phyloP scores from a whole-genome alignment of 2,113 vertebrate genomes.

The Gadus chalcogrammus region DNA sequence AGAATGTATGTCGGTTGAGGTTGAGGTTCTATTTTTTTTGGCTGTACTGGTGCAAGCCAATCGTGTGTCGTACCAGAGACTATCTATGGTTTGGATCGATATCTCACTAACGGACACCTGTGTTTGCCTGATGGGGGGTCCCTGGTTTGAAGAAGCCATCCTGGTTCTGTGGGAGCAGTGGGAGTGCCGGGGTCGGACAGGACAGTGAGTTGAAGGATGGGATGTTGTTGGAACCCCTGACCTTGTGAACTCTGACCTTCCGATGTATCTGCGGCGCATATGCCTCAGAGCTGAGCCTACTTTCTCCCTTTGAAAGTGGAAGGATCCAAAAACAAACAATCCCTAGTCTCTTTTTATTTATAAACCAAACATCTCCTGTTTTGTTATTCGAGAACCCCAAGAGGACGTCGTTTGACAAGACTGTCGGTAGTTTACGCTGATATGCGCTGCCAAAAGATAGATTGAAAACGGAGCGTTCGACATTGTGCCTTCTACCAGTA shows the following conservation, averaged over 20 bases:
- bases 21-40: too few relatives aligned
- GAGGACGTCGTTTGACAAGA: background rate
- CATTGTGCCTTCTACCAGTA: slow-evolving; percentile 10
- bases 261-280: slow-evolving; percentile 48
- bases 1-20: too few relatives aligned
- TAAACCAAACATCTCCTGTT: slow-evolving; percentile 11
- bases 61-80: too few relatives aligned
- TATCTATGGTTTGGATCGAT: background rate
- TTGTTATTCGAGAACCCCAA: slow-evolving; percentile 15
- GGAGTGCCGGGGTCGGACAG: slow-evolving; percentile 15
- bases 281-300: slow-evolving; percentile 52
- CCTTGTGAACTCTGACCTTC: slow-evolving; percentile 57
- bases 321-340: slow-evolving; percentile 65
- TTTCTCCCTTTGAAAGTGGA: slow-evolving; percentile 56
- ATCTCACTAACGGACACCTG: slow-evolving; percentile 26
- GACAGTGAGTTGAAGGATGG: slow-evolving; percentile 43
- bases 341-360: slow-evolving; percentile 20
- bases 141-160: slow-evolving; percentile 32
- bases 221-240: slow-evolving; percentile 60
- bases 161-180: slow-evolving; percentile 23
- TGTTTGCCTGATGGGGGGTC: slow-evolving; percentile 32
- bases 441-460: background rate
- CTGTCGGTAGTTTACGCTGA: background rate
- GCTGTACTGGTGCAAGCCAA: too few relatives aligned
- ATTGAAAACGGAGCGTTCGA: background rate